A percentile compares a stretch with the other conserved stretches of the same genome.
These are phyloP conservation scores for Solenodon paradoxus DNA, from an alignment of 2,113 vertebrate genomes.

Conservation along the genomic window DNA sequence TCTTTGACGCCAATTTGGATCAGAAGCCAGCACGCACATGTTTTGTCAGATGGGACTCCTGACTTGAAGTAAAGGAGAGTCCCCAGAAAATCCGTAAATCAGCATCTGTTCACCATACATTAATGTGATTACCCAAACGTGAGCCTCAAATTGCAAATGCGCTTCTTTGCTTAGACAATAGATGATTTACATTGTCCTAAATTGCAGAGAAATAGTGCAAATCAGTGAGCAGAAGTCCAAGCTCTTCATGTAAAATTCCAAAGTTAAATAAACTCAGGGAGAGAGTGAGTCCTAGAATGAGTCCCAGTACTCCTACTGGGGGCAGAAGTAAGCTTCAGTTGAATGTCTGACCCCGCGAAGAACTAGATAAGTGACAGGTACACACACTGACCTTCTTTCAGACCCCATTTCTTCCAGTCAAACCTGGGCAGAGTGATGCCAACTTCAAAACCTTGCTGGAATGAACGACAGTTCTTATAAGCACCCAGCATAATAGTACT, in stretches of 20 bases:
- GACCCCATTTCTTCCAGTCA: neutral
- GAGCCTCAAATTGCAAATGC: neutral
- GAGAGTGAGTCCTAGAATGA: neutral
- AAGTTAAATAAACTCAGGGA: neutral
- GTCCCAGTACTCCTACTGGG: neutral
- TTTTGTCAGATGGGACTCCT: neutral
- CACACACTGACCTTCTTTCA: neutral
- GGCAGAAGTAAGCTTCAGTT: neutral
- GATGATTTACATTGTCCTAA: neutral
- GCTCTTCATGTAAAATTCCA: neutral
- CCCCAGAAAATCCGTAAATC: neutral
- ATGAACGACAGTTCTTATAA: neutral
- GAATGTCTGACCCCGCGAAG: neutral
- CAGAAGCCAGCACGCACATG: neutral
- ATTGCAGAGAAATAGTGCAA: neutral
- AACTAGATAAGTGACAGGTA: neutral
- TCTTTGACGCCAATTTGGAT: neutral
- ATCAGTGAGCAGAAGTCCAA: neutral
- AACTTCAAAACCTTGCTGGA: neutral
- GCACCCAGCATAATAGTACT: neutral
- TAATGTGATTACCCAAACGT: neutral
- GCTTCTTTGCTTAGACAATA: neutral
- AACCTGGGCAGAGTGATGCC: neutral
- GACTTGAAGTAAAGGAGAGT: neutral
- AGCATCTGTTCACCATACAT: neutral